phyloP scores from a whole-genome alignment of 2,888 invertebrate species.

The Lucinisca nassula region DNA sequence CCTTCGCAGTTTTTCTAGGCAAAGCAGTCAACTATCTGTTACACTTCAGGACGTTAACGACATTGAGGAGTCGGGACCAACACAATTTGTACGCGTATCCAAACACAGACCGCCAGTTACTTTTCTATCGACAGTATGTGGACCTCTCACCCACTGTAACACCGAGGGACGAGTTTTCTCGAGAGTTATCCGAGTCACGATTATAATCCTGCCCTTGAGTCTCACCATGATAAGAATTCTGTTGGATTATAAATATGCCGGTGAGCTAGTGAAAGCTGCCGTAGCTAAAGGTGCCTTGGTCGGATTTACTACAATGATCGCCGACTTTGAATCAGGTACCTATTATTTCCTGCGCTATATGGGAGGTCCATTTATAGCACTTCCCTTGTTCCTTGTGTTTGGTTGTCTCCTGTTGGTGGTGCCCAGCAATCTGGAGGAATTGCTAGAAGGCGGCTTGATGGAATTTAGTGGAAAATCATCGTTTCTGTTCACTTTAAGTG shows the following conservation, averaged over 20 bases:
- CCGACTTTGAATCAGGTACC: conserved; percentile 12
- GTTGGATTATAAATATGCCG: conserved; percentile 31
- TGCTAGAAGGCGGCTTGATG: conserved; percentile 25
- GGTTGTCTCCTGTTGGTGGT: conserved; percentile 25
- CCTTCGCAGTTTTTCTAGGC: not conserved
- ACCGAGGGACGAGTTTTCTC: not conserved
- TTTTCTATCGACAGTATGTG: conserved; percentile 27
- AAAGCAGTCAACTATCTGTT: not conserved
- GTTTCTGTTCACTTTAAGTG: conserved; percentile 10
- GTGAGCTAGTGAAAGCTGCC: conserved; percentile 20
- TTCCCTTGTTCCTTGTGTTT: conserved; percentile 36
- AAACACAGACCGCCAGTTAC: conserved; percentile 26
- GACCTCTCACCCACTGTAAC: conserved; percentile 7
- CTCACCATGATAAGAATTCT: conserved; percentile 15
- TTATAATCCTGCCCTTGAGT: conserved; percentile 29
- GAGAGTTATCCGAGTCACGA: not conserved
- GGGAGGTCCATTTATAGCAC: conserved; percentile 39
- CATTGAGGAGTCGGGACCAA: not conserved
- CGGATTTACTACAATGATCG: conserved; percentile 52
- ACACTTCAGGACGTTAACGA: not conserved
- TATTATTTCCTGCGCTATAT: conserved; percentile 29
- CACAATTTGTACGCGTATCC: not conserved
- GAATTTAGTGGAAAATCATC: not conserved
- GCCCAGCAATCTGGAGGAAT: conserved; percentile 30
- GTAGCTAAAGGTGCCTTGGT: conserved; percentile 44